Conservation (phyloP, 2,113 vertebrate species). For the Dendrocopos noguchii region DNA sequence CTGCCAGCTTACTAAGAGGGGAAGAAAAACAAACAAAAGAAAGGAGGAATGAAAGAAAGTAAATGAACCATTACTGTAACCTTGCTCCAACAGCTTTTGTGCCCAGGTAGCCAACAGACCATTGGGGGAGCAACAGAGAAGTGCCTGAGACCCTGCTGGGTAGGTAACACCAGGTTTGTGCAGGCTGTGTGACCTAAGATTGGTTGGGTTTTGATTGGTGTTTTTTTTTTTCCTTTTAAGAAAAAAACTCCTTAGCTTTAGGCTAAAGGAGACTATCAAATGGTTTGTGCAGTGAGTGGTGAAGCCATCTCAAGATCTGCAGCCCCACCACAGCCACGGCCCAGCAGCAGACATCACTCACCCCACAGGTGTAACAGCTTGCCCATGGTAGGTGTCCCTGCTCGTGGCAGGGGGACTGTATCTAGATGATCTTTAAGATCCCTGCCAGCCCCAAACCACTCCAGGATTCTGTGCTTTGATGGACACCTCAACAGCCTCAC, state of each 20-base stretch:
- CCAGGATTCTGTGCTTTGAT: too few species aligned
- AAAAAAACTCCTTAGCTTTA: not conserved
- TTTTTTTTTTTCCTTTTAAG: too few species aligned
- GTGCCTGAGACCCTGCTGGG: not conserved
- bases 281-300: fast-evolving
- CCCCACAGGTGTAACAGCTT: too few species aligned
- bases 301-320: not conserved
- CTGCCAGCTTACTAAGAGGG: conserved; percentile 90
- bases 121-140: not conserved
- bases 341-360: too few species aligned
- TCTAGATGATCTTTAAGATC: too few species aligned
- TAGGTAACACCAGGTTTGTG: not conserved
- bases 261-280: not conserved
- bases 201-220: not conserved
- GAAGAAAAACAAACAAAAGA: not conserved
- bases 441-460: too few species aligned
- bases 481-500: not conserved
- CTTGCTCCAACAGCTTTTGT: not conserved
- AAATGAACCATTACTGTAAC: not conserved
- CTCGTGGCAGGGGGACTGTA: too few species aligned
- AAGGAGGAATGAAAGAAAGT: not conserved
- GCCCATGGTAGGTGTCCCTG: too few species aligned
- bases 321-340: not conserved
- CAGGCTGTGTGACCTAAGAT: too few species aligned
- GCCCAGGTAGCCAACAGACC: not conserved